A percentile compares a stretch with the other conserved stretches of the same genome.
Conservation (phyloP, 2,797 vertebrate species). For the Spinus olivaceus region DNA sequence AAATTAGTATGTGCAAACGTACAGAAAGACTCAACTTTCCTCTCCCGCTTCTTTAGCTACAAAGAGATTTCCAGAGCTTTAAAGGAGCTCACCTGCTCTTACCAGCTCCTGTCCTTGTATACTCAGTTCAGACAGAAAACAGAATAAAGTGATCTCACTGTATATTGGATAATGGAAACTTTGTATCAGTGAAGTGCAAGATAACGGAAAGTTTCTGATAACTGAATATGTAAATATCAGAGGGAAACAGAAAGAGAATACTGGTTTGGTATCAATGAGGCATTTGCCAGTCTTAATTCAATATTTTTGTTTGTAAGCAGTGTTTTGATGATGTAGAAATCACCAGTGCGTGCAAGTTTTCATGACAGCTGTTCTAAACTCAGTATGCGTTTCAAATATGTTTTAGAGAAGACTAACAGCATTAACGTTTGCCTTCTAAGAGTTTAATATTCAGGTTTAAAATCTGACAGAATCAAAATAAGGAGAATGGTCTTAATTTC, state of each 20-base stretch:
- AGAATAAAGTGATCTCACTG: conserved; percentile 51
- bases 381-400: neutral
- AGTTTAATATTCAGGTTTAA: conserved; percentile 24
- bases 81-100: neutral
- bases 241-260: neutral
- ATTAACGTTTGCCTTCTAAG: neutral
- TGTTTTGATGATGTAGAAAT: neutral
- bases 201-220: conserved; percentile 1
- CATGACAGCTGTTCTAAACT: conserved; percentile 11
- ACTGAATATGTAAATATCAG: neutral
- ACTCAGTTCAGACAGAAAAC: neutral
- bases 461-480: neutral
- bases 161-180: conserved; percentile 10
- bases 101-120: conserved; percentile 11
- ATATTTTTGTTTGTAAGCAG: conserved; percentile 8
- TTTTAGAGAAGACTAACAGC: conserved; percentile 34
- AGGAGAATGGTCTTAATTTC: neutral
- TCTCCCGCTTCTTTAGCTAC: conserved; percentile 11
- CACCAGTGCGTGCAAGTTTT: neutral
- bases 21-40: conserved; percentile 35
- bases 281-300: neutral
- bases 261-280: neutral
- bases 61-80: conserved; percentile 4
- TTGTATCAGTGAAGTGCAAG: neutral
- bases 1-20: conserved; percentile 61